These are phyloP conservation scores for Spheniscus humboldti DNA, from an alignment of 2,797 vertebrate genomes.

Conservation along the genomic window DNA sequence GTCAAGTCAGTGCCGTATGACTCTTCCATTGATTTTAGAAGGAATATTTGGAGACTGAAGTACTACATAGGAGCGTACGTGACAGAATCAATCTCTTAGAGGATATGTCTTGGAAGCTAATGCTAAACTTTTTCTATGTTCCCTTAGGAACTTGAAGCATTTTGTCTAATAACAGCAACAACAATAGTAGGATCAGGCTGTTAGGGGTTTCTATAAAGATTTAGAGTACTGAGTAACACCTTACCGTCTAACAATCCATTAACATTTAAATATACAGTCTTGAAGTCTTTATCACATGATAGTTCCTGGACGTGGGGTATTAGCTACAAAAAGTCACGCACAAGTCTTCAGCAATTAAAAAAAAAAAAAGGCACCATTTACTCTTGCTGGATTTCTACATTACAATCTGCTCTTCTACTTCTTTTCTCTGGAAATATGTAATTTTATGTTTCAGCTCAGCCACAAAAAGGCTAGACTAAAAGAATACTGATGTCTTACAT, in stretches of 20 bases:
- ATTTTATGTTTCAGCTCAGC: slow-evolving; percentile 53
- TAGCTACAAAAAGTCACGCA: not conserved
- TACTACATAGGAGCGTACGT: not conserved
- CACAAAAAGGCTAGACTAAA: slow-evolving; percentile 32
- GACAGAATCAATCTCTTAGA: not conserved
- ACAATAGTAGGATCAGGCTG: not conserved
- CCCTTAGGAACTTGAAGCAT: not conserved
- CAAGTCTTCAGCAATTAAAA: not conserved
- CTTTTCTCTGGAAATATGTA: slow-evolving; percentile 39
- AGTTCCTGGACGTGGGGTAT: not conserved
- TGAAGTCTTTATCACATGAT: not conserved
- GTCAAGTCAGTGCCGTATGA: not conserved
- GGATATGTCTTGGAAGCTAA: not conserved
- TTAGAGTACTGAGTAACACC: not conserved
- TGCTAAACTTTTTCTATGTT: not conserved
- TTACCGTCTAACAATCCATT: not conserved
- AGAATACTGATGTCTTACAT: slow-evolving; percentile 41
- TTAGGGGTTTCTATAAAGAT: not conserved
- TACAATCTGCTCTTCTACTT: not conserved
- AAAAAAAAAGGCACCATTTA: not conserved
- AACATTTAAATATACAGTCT: not conserved
- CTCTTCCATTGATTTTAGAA: not conserved
- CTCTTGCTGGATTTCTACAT: slow-evolving; percentile 25
- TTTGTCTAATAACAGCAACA: not conserved
- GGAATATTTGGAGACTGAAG: not conserved